A percentile compares a stretch with the other conserved stretches of the same genome.
These are phyloP conservation scores for Marcusenius ussheri DNA, from an alignment of 2,113 vertebrate genomes.

Conservation along the genomic window DNA sequence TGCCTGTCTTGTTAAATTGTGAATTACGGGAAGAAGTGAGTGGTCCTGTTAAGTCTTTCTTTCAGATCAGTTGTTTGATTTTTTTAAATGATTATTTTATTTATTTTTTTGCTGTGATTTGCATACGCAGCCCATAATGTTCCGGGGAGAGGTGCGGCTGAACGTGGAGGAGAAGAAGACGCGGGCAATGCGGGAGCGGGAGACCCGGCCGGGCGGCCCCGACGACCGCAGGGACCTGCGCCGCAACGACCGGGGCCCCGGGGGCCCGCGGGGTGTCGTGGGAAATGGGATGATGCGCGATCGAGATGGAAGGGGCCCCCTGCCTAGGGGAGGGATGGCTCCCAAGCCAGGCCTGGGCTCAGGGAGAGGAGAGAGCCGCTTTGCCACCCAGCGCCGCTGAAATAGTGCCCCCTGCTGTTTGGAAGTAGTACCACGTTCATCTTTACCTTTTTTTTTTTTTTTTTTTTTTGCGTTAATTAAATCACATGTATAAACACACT, in stretches of 20 bases:
- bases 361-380: conserved; percentile 84
- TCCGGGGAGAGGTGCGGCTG: conserved; percentile 90
- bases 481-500: conserved; percentile 60
- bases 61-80: neutral
- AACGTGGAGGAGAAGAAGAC: conserved; percentile 99
- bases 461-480: neutral
- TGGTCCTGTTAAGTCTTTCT: neutral
- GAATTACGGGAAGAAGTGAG: neutral
- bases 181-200: conserved; percentile 81
- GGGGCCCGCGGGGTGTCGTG: conserved; percentile 78
- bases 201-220: conserved; percentile 67
- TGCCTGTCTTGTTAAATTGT: neutral
- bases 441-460: conserved; percentile 65
- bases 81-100: no score
- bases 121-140: conserved; percentile 85
- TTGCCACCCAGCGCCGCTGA: conserved; percentile 84
- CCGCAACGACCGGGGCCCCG: conserved; percentile 80
- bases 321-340: conserved; percentile 76
- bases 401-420: conserved; percentile 47
- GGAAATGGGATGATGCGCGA: conserved; percentile 90
- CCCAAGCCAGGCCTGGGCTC: conserved; percentile 76
- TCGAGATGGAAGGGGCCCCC: conserved; percentile 80
- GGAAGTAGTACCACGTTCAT: conserved; percentile 81
- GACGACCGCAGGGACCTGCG: conserved; percentile 79
- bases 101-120: neutral